Evolutionary conservation across 2,888 invertebrate genomes (phyloP).

Genomic region (Erannis defoliaria): DNA sequence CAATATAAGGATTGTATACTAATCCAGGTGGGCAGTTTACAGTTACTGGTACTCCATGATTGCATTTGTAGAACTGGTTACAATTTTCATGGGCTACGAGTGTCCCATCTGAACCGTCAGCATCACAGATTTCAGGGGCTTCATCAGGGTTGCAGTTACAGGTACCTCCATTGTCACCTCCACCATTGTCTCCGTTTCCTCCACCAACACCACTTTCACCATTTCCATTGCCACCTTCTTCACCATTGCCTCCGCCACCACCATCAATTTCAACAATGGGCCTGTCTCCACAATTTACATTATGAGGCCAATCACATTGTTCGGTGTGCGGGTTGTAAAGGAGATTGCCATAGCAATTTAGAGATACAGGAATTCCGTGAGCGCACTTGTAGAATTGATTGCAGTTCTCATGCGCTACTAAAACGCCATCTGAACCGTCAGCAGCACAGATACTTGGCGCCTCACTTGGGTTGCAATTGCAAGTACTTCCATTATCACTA

Average conservation of each 20-base stretch:
- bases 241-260: not conserved
- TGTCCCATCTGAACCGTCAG: constrained; percentile 50
- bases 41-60: constrained; percentile 50
- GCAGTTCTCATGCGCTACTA: constrained; percentile 61
- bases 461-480: constrained; percentile 50
- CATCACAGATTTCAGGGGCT: constrained; percentile 56
- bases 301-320: constrained; percentile 58
- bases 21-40: constrained; percentile 49
- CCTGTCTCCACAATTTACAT: constrained; percentile 57
- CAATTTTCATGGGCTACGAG: constrained; percentile 60
- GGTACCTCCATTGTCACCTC: constrained; percentile 13
- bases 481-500: constrained; percentile 18
- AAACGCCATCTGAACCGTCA: constrained; percentile 49
- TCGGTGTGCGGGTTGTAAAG: constrained; percentile 52
- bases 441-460: constrained; percentile 54
- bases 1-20: constrained; percentile 53
- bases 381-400: constrained; percentile 57
- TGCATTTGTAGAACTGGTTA: constrained; percentile 60
- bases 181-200: constrained; percentile 8
- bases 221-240: constrained; percentile 12
- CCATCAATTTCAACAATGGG: constrained; percentile 32
- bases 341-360: constrained; percentile 45
- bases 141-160: constrained; percentile 51
- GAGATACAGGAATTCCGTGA: constrained; percentile 47
- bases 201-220: constrained; percentile 11